Conservation (phyloP, 2,888 invertebrate genomes). For the Aethes cnicana region DNA sequence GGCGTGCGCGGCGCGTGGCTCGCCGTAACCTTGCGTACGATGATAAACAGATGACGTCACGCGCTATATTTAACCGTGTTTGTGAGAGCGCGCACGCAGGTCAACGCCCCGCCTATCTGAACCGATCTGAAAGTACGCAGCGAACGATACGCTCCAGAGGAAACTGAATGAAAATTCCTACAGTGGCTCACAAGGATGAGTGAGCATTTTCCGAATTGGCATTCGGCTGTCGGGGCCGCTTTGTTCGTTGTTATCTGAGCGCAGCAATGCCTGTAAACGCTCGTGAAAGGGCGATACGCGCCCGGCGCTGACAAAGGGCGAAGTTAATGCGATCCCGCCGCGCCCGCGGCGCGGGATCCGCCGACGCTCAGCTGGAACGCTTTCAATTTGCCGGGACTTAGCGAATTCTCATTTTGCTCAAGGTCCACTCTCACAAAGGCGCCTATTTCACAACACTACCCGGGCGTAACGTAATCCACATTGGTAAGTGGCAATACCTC, state of each 20-base stretch:
- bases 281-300: conserved; percentile 47
- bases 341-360: conserved; percentile 41
- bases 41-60: conserved; percentile 80
- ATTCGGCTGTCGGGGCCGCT: conserved; percentile 52
- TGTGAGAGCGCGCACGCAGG: conserved; percentile 67
- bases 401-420: conserved; percentile 52
- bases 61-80: conserved; percentile 68
- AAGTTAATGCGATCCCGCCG: conserved; percentile 51
- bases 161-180: conserved; percentile 42
- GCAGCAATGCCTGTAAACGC: conserved; percentile 59
- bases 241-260: conserved; percentile 62
- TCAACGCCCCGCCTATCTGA: conserved; percentile 63
- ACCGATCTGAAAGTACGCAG: conserved; percentile 56
- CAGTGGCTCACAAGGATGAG: conserved; percentile 52
- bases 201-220: conserved; percentile 58
- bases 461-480: conserved; percentile 43
- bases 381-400: conserved; percentile 63
- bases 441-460: conserved; percentile 53
- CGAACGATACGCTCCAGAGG: conserved; percentile 41
- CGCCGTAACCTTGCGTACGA: conserved; percentile 76
- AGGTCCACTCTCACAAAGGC: conserved; percentile 58
- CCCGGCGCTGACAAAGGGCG: conserved; percentile 52
- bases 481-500: conserved; percentile 47
- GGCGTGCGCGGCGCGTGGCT: conserved; percentile 51
- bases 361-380: conserved; percentile 55